phyloP scores from a whole-genome alignment of 2,113 vertebrate species.

The Phalacrocorax aristotelis region DNA sequence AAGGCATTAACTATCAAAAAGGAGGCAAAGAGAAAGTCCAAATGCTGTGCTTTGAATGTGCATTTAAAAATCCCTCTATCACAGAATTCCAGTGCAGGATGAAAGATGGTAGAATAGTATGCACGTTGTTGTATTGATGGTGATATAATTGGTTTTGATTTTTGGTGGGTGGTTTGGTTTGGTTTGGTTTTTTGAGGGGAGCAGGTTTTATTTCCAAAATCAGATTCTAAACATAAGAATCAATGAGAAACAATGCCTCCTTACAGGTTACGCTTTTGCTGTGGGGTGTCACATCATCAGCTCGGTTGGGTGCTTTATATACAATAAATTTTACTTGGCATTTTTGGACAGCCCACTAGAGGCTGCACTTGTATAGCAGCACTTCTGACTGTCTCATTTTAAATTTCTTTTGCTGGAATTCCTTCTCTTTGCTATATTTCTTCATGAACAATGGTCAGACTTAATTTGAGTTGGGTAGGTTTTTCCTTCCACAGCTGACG shows the following conservation, averaged over 20 bases:
- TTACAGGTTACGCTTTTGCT: neutral
- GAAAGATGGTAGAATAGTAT: neutral
- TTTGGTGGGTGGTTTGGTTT: neutral
- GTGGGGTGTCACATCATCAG: neutral
- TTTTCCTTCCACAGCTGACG: neutral
- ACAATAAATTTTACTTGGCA: neutral
- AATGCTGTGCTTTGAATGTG: neutral
- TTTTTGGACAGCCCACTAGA: slow-evolving; percentile 50
- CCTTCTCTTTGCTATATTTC: neutral
- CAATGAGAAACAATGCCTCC: neutral
- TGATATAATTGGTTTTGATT: neutral
- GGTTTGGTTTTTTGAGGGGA: neutral
- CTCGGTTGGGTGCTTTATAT: neutral
- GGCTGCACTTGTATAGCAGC: slow-evolving; percentile 38
- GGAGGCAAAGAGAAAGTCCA: neutral
- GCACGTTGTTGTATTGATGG: neutral
- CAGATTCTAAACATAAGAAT: neutral
- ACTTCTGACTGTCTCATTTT: neutral
- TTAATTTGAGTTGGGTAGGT: neutral
- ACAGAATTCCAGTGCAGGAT: neutral
- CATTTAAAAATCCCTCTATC: neutral
- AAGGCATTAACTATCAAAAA: neutral
- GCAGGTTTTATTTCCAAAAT: neutral
- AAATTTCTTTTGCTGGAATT: neutral
- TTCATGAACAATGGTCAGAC: neutral